Evolutionary conservation across 2,797 vertebrate genomes (phyloP).

Genomic region (Macropus fuliginosus): DNA sequence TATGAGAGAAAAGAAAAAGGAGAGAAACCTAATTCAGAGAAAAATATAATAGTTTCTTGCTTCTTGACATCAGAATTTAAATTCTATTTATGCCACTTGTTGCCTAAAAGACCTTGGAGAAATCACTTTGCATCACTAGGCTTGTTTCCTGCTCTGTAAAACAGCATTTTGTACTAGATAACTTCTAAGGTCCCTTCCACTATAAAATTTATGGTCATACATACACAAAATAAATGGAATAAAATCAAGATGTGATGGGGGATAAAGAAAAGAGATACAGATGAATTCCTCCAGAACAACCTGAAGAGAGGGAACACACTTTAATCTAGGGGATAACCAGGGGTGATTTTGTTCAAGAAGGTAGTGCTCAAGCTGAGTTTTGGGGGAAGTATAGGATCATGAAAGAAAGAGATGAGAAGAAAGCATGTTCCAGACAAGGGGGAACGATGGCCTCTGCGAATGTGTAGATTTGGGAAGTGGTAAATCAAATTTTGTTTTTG

Average conservation of each 20-base stretch:
- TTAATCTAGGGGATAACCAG: neutral
- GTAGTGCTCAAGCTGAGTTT: neutral
- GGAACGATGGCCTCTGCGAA: neutral
- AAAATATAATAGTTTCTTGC: neutral
- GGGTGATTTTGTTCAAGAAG: neutral
- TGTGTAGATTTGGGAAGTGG: neutral
- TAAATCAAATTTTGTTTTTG: neutral
- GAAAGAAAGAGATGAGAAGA: neutral
- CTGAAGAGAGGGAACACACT: neutral
- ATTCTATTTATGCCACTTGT: neutral
- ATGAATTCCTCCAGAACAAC: neutral
- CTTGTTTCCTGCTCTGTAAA: neutral
- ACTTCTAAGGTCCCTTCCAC: neutral
- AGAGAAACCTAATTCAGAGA: neutral
- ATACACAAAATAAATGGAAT: neutral
- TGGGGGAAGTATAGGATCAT: neutral
- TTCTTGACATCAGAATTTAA: neutral
- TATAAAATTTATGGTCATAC: neutral
- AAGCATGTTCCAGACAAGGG: neutral
- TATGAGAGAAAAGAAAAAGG: neutral
- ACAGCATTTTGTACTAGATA: neutral
- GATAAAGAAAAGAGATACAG: neutral
- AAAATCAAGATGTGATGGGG: neutral
- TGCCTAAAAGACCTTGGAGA: neutral
- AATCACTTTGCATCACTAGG: neutral